These are phyloP conservation scores for Poicephalus gulielmi DNA, from an alignment of 2,113 vertebrate species.

Conservation along the genomic window DNA sequence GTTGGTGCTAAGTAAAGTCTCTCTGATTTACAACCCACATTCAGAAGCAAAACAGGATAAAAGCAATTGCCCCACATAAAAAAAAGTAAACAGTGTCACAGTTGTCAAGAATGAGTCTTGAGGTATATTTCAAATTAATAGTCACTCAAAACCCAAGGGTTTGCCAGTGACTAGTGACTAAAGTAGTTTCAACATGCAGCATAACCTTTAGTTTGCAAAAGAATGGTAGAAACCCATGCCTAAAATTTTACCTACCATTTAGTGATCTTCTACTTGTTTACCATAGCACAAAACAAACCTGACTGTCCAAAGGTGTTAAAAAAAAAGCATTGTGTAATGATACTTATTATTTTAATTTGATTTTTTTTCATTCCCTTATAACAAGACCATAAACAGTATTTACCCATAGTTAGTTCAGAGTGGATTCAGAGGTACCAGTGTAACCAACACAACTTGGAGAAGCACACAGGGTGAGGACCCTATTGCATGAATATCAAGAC, in stretches of 20 bases:
- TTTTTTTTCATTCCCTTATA: background rate
- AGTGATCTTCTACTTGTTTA: background rate
- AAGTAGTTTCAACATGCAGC: background rate
- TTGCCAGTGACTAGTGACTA: background rate
- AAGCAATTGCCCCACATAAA: background rate
- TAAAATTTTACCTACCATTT: background rate
- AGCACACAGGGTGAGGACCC: fast-evolving
- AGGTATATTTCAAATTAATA: conserved; percentile 30
- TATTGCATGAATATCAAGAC: background rate
- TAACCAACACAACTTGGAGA: background rate
- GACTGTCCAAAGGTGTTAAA: background rate
- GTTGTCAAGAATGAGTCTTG: background rate
- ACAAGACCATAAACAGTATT: background rate
- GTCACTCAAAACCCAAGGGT: background rate
- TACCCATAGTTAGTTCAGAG: background rate
- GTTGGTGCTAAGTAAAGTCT: conserved; percentile 29
- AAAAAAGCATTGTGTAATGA: background rate
- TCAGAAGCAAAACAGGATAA: background rate
- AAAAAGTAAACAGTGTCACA: background rate
- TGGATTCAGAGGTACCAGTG: background rate
- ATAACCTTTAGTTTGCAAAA: background rate
- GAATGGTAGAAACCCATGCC: background rate
- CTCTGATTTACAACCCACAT: conserved; percentile 30
- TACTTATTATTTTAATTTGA: background rate
- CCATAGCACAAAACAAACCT: background rate